A percentile compares a stretch with the other conserved stretches of the same genome.
These are phyloP conservation scores for Anoncus sp. DNA, from an alignment of 2,888 invertebrate genomes.

Conservation along the genomic window DNA sequence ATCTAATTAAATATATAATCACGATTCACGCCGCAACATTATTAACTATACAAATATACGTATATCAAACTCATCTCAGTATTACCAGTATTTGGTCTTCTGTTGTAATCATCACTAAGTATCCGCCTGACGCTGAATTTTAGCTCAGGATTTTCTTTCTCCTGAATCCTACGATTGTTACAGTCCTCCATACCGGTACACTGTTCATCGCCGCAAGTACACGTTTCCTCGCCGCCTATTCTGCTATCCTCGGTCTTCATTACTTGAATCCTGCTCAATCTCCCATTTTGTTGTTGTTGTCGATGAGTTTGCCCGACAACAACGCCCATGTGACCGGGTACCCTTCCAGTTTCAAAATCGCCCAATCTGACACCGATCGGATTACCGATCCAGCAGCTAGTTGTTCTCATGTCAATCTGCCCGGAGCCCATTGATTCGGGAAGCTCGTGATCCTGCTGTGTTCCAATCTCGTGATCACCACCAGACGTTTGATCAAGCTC, in stretches of 20 bases:
- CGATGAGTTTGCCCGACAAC: slow-evolving; percentile 55
- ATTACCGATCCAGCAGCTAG: slow-evolving; percentile 70
- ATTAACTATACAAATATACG: slow-evolving; percentile 1
- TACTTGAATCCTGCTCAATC: slow-evolving; percentile 50
- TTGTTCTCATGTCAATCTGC: slow-evolving; percentile 43
- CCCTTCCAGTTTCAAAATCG: slow-evolving; percentile 44
- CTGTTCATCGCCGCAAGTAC: slow-evolving; percentile 81
- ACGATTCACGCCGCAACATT: background rate
- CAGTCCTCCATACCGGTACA: slow-evolving; percentile 76
- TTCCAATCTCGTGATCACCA: slow-evolving; percentile 59
- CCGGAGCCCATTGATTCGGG: slow-evolving; percentile 41
- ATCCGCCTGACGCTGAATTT: slow-evolving; percentile 98
- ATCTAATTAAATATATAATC: background rate
- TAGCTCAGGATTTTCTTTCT: slow-evolving; percentile 89
- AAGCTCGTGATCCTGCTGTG: slow-evolving; percentile 49
- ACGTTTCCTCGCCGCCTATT: slow-evolving; percentile 78
- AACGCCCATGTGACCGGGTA: slow-evolving; percentile 50
- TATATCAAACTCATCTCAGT: slow-evolving; percentile 6
- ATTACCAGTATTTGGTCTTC: slow-evolving; percentile 80
- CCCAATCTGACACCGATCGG: slow-evolving; percentile 71
- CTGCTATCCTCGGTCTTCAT: slow-evolving; percentile 75
- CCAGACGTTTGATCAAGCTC: slow-evolving; percentile 67
- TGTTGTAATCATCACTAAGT: slow-evolving; percentile 87
- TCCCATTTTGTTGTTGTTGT: slow-evolving; percentile 49
- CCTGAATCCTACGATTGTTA: slow-evolving; percentile 76